Evolutionary conservation across 1,140 invertebrate genomes (phyloP).

Genomic region (Drosophila truncata): DNA sequence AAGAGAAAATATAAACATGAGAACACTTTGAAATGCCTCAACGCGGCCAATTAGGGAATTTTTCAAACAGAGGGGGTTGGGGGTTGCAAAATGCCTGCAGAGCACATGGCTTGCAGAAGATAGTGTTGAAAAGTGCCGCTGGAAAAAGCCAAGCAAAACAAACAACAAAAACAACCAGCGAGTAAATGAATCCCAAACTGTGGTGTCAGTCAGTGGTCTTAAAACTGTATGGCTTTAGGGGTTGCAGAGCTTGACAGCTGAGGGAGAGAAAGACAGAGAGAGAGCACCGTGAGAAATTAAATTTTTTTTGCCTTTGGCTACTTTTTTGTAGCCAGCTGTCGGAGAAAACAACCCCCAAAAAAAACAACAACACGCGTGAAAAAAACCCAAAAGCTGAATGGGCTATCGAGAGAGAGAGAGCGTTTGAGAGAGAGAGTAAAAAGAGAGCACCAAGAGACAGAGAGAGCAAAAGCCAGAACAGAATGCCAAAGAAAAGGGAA

Average conservation of each 20-base stretch:
- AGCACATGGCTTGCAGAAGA: slow-evolving; percentile 55
- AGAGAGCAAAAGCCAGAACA: slow-evolving; percentile 4
- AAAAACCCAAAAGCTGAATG: slow-evolving; percentile 26
- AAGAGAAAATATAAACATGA: slow-evolving; percentile 53
- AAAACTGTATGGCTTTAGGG: slow-evolving; percentile 54
- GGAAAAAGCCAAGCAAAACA: slow-evolving; percentile 25
- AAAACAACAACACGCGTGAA: slow-evolving; percentile 34
- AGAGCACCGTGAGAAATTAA: slow-evolving; percentile 28
- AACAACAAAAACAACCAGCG: slow-evolving; percentile 54
- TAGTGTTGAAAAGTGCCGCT: slow-evolving; percentile 61
- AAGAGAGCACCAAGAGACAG: not conserved
- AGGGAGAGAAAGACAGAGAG: slow-evolving; percentile 9
- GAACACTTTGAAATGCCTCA: slow-evolving; percentile 45
- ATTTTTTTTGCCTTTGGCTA: slow-evolving; percentile 12
- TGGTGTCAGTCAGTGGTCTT: not conserved
- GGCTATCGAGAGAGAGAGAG: not conserved
- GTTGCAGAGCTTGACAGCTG: slow-evolving; percentile 56
- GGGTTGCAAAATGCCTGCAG: slow-evolving; percentile 32
- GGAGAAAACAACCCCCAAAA: slow-evolving; percentile 50
- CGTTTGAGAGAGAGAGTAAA: not conserved
- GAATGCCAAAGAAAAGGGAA: slow-evolving; percentile 49
- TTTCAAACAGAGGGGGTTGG: not conserved
- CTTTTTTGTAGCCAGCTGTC: slow-evolving; percentile 47
- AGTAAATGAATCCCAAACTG: slow-evolving; percentile 39
- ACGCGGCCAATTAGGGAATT: slow-evolving; percentile 54